Conservation (phyloP, 1,140 invertebrate genomes). For the Mizuhopecten yessoensis region DNA sequence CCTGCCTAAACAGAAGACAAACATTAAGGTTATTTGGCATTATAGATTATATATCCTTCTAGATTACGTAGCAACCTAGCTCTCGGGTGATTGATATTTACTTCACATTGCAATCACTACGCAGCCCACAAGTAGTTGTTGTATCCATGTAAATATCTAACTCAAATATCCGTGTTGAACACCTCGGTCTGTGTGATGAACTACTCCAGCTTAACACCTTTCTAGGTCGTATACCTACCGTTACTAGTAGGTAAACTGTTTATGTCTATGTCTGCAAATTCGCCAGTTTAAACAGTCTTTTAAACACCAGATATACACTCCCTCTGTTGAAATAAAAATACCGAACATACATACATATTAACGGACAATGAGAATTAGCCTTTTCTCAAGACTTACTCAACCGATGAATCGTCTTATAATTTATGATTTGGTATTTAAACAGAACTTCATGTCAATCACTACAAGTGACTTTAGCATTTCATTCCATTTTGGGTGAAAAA, state of each 20-base stretch:
- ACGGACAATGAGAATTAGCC: not conserved
- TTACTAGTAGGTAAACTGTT: not conserved
- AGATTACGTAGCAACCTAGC: not conserved
- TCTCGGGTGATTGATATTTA: not conserved
- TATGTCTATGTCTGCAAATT: not conserved
- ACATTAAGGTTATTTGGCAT: not conserved
- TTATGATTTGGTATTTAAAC: not conserved
- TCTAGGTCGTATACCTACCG: not conserved
- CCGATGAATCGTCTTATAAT: not conserved
- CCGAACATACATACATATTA: not conserved
- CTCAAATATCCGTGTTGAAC: constrained; percentile 4
- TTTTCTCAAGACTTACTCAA: not conserved
- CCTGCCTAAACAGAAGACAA: not conserved
- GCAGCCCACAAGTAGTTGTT: not conserved
- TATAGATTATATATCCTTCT: not conserved
- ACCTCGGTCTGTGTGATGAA: not conserved
- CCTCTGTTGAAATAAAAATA: not conserved
- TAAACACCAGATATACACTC: not conserved
- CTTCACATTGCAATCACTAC: not conserved
- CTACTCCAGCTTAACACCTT: too few species aligned
- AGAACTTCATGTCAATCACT: not conserved
- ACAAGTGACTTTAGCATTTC: not conserved
- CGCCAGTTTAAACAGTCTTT: not conserved
- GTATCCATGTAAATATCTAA: not conserved
- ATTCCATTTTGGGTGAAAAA: too few species aligned